Base-by-base conservation (phyloP, 2,113 vertebrate species). In the Aix galericulata region DNA sequence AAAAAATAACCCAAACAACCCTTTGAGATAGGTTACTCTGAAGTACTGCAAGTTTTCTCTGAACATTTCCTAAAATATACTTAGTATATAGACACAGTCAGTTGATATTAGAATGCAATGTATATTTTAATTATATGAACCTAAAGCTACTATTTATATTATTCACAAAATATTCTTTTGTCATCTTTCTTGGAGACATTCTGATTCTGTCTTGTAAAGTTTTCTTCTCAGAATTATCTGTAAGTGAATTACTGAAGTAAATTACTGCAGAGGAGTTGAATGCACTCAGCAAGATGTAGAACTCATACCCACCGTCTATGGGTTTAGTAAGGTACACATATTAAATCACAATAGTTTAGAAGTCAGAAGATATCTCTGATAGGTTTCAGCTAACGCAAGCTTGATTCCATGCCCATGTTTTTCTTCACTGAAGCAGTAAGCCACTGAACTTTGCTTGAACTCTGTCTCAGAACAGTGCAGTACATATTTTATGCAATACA, bases 381-480 rank as follows among this genome's bases (percentile, higher is more conserved):
- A 93, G 59, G 46, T 89, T 96, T 91, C 92, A 84, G 72, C 76
- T 91, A 87, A 90, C 64, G 85, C 48, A 95, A 94, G 75, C 56
- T 29, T 53, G 90, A 93, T 86, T 55, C 80, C 72, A n/a, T 94
- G 68, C 89, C 88, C 77, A 53, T 71, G 46, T 92, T 94, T 86
- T 88, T 38, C 48, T 93, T 89, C 64, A 69, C 46, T 86, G 42
- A 77, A 92, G 72, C 73, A 44, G 89, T 89, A 96, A 96, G 91
- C 73, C 76, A 17, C 63, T 97, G 96, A 98, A 97, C 96, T 98
- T 94, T 94, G 44, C 23, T 80, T 98, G 98, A 98, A 98, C 98
- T 97, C 58, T 56, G 80, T 86, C 62, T 75, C 82, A 90, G 88
- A 93, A 71, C 46, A 80, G 22, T 36, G 7, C 13, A 85, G 63